A percentile compares a stretch with the other conserved stretches of the same genome.
These are phyloP conservation scores for Serinus canaria DNA, from an alignment of 2,113 vertebrate genomes.

Conservation along the genomic window DNA sequence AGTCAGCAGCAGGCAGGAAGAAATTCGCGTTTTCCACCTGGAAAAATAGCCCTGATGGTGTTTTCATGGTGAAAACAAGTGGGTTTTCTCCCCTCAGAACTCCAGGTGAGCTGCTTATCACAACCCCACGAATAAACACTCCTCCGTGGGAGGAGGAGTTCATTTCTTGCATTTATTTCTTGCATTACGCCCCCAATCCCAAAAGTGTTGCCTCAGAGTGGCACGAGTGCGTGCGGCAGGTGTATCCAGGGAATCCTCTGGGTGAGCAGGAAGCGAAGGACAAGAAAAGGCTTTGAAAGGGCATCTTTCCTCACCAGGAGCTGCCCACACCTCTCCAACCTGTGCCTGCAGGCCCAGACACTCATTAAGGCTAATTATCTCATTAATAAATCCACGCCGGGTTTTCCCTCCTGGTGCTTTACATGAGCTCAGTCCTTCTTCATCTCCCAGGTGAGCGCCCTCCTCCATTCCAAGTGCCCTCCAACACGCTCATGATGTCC, in stretches of 20 bases:
- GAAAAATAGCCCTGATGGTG: background rate
- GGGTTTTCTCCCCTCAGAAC: background rate
- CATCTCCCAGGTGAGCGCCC: background rate
- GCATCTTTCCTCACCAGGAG: background rate
- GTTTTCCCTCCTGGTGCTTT: background rate
- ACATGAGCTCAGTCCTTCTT: fast-evolving
- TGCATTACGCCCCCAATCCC: background rate
- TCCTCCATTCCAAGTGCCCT: background rate
- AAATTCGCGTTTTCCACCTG: background rate
- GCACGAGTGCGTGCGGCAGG: fast-evolving
- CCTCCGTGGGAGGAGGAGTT: too few relatives aligned
- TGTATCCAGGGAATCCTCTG: background rate
- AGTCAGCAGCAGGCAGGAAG: background rate
- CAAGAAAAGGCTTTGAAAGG: background rate
- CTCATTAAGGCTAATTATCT: background rate
- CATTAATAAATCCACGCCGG: background rate
- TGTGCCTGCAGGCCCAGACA: background rate
- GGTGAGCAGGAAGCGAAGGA: background rate
- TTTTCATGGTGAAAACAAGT: background rate
- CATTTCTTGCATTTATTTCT: background rate
- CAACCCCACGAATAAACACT: background rate
- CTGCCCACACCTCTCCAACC: background rate
- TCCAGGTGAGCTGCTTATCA: too few relatives aligned
- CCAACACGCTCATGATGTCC: fast-evolving
- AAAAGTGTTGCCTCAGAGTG: background rate